Percentiles rank a stretch among this genome's conserved stretches.
These are phyloP conservation scores for Aphodius sticticus DNA, from an alignment of 2,888 invertebrate species.

Conservation along the genomic window DNA sequence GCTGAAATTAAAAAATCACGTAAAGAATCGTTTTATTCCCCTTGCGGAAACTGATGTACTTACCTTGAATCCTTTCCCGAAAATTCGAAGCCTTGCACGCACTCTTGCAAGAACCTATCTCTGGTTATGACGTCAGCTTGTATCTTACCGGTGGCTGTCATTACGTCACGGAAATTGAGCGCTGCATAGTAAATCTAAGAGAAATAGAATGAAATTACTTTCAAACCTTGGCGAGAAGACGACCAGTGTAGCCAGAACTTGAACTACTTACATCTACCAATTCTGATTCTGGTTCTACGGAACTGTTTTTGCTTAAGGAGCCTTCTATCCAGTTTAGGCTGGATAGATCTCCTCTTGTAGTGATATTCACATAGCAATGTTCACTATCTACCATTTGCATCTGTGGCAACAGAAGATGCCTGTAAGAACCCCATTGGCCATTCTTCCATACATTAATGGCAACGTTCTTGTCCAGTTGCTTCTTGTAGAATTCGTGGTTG, in stretches of 20 bases:
- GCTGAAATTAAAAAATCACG: conserved; percentile 67
- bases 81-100: conserved; percentile 74
- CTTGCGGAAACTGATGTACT: neutral
- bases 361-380: conserved; percentile 81
- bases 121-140: conserved; percentile 81
- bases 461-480: conserved; percentile 76
- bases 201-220: neutral
- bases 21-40: too few species aligned
- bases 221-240: neutral
- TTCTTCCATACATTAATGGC: conserved; percentile 79
- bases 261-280: conserved; percentile 42
- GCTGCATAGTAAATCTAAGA: conserved; percentile 75
- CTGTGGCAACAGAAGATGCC: conserved; percentile 76
- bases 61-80: conserved; percentile 63
- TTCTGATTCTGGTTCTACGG: conserved; percentile 42
- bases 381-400: conserved; percentile 61
- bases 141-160: conserved; percentile 92
- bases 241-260: neutral
- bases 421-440: conserved; percentile 71
- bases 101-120: conserved; percentile 69
- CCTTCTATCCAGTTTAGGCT: conserved; percentile 87
- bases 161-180: conserved; percentile 93
- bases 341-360: conserved; percentile 85
- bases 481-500: conserved; percentile 69
- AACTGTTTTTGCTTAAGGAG: conserved; percentile 51